Base-by-base conservation (phyloP, 92 coral and sea anemone genomes). In the Zoanthus gigantus region DNA sequence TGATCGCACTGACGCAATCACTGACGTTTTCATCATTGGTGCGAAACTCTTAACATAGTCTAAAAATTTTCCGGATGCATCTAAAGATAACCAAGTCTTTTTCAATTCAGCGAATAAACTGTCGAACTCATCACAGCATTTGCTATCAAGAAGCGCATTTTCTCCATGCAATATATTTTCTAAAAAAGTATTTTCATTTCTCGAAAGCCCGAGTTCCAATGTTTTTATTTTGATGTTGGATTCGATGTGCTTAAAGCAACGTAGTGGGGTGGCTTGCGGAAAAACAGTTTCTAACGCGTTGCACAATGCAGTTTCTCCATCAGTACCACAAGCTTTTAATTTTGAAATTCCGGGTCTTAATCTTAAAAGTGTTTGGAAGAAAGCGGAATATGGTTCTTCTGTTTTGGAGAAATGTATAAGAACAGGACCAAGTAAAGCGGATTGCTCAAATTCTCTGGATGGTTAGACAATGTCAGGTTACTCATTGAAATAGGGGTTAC, bases 321-420 rank as follows among this genome's bases (percentile, higher is more conserved):
- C 94, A 2, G 91, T 88, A 1, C 91, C 94, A 73, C 68, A 91
- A 0, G 72, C 79, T 48, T 76, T 85, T n/a, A 91, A 9, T 1
- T 73, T 56, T 60, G 89, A 81, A 50, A 83, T 83, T 31, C 78
- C 77, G 10, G 89, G 90, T 56, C 86, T 60, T 71, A 92, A 52
- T 16, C 79, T 61, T 29, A 88, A 29, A 7, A 92, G 74, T 7
- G 91, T 80, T 16, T 78, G 89, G 42, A 34, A 86, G 52, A 72
- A 92, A 12, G 91, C 86, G 1, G 80, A 29, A 53, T 89, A 86
- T 0, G 75, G 54, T 30, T 73, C 76, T 15, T 79, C 87, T 3
- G 94, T 91, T 56, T 88, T 91, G 0, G 89, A 88, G 53, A 29
- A 86, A 74, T 92, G 94, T 5, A 89, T 86, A 15, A 89, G 88